Base-by-base conservation (phyloP, 2,797 vertebrate genomes). In the Uromys caudimaculatus region DNA sequence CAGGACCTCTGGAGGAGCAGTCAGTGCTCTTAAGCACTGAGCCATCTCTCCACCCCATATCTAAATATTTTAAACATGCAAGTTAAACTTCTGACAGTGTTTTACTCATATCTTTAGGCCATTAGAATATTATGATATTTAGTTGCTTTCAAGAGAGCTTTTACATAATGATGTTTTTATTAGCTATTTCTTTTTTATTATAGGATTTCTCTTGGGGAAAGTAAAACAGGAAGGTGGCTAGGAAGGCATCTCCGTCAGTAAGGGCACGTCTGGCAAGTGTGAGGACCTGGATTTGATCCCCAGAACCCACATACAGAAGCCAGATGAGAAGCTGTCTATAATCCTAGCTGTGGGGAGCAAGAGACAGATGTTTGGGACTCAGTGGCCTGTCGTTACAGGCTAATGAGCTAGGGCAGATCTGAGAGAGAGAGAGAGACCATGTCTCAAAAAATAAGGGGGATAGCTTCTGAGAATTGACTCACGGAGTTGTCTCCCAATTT, bases 111-210 rank as follows among this genome's bases (percentile, higher is more conserved):
- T 47, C 44, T 86, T 94, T 82, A 64, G 54, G 2, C 77, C 24
- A 89, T 92, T 89, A n/a, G 69, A 81, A 27, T 94, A 76, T 95
- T 91, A 60, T 83, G n/a, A 2, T 60, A 73, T 93, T 95, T 93
- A 75, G 60, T 81, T 89, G 64, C 79, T 88, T 77, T 38, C 83
- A 41, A 92, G 38, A 85, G 56, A 92, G 27, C 11, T 82, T 16
- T 73, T 92, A 83, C 21, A 54, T 47, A 92, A 6, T 85, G 56
- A 71, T 77, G 90, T 89, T 86, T 92, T 95, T 94, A 89, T 92
- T 78, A 77, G 47, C 24, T 92, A 60, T 67, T 89, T 91, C 41
- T 90, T 56, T 92, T 92, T 90, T 79, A 78, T 91, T 76, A 47
- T 67, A 75, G 85, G 1, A 24, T 89, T 91, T 91, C 21, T 94